A percentile compares a stretch with the other conserved stretches of the same genome.
phyloP scores from a whole-genome alignment of 2,888 invertebrate genomes.

The Boloria euphrosyne region DNA sequence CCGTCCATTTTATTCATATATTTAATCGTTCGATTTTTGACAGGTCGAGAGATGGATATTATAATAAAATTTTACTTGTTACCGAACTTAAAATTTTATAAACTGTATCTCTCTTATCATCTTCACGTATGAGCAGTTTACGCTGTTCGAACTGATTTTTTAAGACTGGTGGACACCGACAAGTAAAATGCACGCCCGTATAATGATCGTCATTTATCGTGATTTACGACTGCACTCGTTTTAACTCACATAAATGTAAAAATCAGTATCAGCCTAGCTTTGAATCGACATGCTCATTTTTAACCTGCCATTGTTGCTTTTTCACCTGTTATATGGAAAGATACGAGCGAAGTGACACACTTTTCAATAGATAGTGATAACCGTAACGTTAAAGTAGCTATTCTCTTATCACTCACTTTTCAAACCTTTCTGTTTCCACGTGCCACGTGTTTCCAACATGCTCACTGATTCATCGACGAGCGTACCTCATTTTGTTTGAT shows the following conservation, averaged over 20 bases:
- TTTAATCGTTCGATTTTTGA: conserved; percentile 5
- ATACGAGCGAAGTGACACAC: conserved; percentile 63
- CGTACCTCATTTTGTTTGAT: background rate
- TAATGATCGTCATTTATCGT: conserved; percentile 17
- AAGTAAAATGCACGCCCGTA: conserved; percentile 6
- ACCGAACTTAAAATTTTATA: conserved; percentile 9
- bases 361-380: conserved; percentile 56
- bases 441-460: conserved; percentile 21
- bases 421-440: conserved; percentile 31
- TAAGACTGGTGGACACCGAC: conserved; percentile 16
- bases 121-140: conserved; percentile 19
- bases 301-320: conserved; percentile 25
- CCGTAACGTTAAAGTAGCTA: conserved; percentile 45
- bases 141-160: conserved; percentile 20
- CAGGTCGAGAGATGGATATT: conserved; percentile 13
- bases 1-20: conserved; percentile 3
- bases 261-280: background rate
- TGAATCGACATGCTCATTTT: background rate
- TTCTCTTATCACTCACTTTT: conserved; percentile 35
- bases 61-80: conserved; percentile 5
- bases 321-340: conserved; percentile 51
- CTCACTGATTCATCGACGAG: conserved; percentile 23
- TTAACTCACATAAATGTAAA: background rate
- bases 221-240: conserved; percentile 11
- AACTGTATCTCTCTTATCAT: conserved; percentile 16